Base-by-base conservation (phyloP, 2,113 vertebrate genomes). In the Tachycineta bicolor region DNA sequence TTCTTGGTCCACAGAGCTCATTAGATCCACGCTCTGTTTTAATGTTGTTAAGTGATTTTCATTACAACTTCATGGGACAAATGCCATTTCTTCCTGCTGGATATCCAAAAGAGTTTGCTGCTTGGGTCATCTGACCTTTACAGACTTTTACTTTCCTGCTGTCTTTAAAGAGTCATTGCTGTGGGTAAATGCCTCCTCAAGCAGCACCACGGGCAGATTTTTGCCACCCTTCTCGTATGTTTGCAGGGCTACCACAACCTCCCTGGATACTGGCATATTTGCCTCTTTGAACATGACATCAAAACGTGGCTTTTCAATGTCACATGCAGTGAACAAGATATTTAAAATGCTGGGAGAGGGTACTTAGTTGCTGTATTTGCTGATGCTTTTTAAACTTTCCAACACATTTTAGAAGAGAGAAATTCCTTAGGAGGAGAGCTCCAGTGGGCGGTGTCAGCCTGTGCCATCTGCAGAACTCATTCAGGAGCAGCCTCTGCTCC, bases 261-360 rank as follows among this genome's bases (percentile, higher is more conserved):
- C 0, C 0, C 29, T 37, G 34, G 24, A 23, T 23, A 10, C 26
- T 37, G 22, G 19, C 43, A 56, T 22, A 34, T 2, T 12, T 7
- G 55, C 5, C 14, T 67, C 39, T 55, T 63, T 33, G 56, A 85
- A 85, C 3, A 7, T 17, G 50, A 24, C 34, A 43, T 46, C 79
- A 87, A 67, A 86, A 83, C 0, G 2, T 58, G 16, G 7, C 34
- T 67, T 12, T 80, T 31, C 56, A 56, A 41, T 31, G 52, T 34
- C 74, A 58, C 21, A 47, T 3, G 15, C 44, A 50, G 8, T 17
- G 70, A 90, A 39, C 6, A 62, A 64, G 53, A 11, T 33, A 58
- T 14, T 90, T 71, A 23, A 90, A 81, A 78, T 58, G 33, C 15
- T 49, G 62, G 12, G 33, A 52, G 26, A 46, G 12, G 37, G 13